A percentile compares a stretch with the other conserved stretches of the same genome.
These are phyloP conservation scores for Geococcyx californianus DNA, from an alignment of 2,113 vertebrate species.

Conservation along the genomic window DNA sequence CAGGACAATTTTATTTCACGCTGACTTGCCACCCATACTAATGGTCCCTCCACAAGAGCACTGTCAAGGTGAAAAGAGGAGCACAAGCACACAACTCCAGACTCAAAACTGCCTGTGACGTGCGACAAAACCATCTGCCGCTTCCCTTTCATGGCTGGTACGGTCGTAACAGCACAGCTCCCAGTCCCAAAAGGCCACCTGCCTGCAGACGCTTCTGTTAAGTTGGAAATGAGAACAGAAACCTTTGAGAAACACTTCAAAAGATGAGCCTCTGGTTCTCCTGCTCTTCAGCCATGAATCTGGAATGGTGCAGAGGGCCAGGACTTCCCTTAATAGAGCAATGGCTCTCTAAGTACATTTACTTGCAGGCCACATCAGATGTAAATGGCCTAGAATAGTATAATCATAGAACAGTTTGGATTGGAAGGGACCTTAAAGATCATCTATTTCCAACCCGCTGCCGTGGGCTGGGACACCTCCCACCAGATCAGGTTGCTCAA, in stretches of 20 bases:
- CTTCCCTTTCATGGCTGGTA: background rate
- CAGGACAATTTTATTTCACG: background rate
- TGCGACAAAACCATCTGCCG: background rate
- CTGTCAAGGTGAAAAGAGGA: conserved; percentile 37
- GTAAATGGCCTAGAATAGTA: background rate
- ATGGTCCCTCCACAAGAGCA: background rate
- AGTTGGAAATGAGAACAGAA: background rate
- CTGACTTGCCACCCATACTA: conserved; percentile 42
- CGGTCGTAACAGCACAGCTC: background rate
- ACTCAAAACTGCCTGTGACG: background rate
- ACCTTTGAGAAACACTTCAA: background rate
- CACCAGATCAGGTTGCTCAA: too few relatives aligned
- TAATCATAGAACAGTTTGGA: too few relatives aligned
- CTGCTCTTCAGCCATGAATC: background rate
- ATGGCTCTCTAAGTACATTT: background rate
- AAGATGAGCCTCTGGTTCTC: background rate
- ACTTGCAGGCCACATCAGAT: background rate
- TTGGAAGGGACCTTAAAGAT: too few relatives aligned
- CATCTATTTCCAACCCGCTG: too few relatives aligned
- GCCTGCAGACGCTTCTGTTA: background rate
- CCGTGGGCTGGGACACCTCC: too few relatives aligned
- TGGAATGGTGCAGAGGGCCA: accelerated
- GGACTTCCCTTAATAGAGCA: accelerated
- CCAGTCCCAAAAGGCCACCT: background rate
- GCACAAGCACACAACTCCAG: background rate